A percentile compares a stretch with the other conserved stretches of the same genome.
phyloP scores from a whole-genome alignment of 2,888 invertebrate species.

The Crossocerus cetratus region DNA sequence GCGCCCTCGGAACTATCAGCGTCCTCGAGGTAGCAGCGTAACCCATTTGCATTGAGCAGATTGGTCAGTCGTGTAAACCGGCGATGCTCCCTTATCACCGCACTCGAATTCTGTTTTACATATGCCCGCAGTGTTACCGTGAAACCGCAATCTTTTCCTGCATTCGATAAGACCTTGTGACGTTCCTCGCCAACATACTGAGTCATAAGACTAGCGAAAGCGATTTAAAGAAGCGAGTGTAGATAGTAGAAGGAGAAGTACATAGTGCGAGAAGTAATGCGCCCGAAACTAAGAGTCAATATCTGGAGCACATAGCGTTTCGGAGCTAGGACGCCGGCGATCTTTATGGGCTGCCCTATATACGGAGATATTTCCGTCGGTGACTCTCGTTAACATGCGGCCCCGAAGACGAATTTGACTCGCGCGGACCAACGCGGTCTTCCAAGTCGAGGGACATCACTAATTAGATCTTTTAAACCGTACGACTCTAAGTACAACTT shows the following conservation, averaged over 20 bases:
- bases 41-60: too few relatives aligned
- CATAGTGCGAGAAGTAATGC: not conserved
- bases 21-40: too few relatives aligned
- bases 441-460: not conserved
- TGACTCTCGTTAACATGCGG: conserved; percentile 49
- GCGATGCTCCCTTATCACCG: too few relatives aligned
- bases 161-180: too few relatives aligned
- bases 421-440: conserved; percentile 49
- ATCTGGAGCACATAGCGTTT: conserved; percentile 18
- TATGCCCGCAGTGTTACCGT: too few relatives aligned
- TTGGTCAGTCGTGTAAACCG: too few relatives aligned
- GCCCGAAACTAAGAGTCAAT: conserved; percentile 9
- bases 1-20: too few relatives aligned
- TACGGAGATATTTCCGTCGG: conserved; percentile 58
- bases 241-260: not conserved
- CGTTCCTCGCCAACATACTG: not conserved
- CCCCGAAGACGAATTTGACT: conserved; percentile 37
- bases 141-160: too few relatives aligned
- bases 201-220: not conserved
- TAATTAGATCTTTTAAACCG: too few relatives aligned
- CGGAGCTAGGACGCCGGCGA: conserved; percentile 6
- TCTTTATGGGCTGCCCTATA: conserved; percentile 51
- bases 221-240: too few relatives aligned
- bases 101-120: too few relatives aligned
- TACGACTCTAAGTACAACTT: too few relatives aligned